Base-by-base conservation (phyloP, 2,888 invertebrate species). In the Isotomurus palustris region DNA sequence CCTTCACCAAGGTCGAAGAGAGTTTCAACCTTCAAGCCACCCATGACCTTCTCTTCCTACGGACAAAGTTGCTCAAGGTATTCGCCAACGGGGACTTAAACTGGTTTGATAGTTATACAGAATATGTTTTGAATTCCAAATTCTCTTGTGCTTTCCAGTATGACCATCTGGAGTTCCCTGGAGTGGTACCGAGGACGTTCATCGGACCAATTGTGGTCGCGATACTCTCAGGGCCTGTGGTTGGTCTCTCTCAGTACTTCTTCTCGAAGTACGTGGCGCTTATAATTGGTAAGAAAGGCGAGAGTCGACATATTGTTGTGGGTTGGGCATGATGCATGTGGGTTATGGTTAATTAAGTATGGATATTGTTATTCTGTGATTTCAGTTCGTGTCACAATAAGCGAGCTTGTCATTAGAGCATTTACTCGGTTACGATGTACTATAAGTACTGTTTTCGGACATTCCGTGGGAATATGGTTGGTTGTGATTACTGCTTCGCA, bases 1-100 rank as follows among this genome's bases (percentile, higher is more conserved):
- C 97, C 52, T 96, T 87, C 75, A 96, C 95, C 3, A 97, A 99
- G 85, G 99, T 99, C 50, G 99, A 99, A 78, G 99, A 99, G 79
- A 97, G 96, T 78, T 99, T 99, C 76, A 97, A 96, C 79, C 80
- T 96, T 58, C 99, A 99, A 79, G 97, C 99, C 22, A 88, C 89
- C 76, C 99, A 99, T 78, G 99, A 99, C 78, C 83, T 99, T 73
- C 79, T 99, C 47, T 94, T 91, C 77, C 86, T 92, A 75, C 83
- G 87, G 69, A 80, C 82, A 76, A 89, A 92, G 81, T 80, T 93
- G 70, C 81, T 86, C 56, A 80, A 89, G 86, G 94, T 93, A 82
- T 75, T 70, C 53, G 43, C 38, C 21, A 38, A 17, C 45, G n/a
- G n/a, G n/a, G n/a, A n/a, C n/a, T n/a, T 10, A 14, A 14, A 8